Percentiles rank a stretch among this genome's conserved stretches.
Conservation (phyloP, 1,140 invertebrate species). For the silkworm (Bombyx mori) region ASM3026992v2 NC_085131.1:10871501-10872000, state of each 20-base stretch:
- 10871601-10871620: no score
- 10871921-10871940: slow-evolving; percentile 33
- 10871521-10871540: no score
- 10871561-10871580: no score
- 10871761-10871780: slow-evolving; percentile 41
- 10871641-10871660: slow-evolving; percentile 16
- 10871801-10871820: slow-evolving; percentile 15
- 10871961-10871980: slow-evolving; percentile 30
- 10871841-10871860: slow-evolving; percentile 20
- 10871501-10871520: no score
- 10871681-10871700: slow-evolving; percentile 33
- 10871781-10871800: slow-evolving; percentile 18
- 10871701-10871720: slow-evolving; percentile 41
- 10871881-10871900: slow-evolving; percentile 37
- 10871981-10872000: slow-evolving; percentile 32
- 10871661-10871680: slow-evolving; percentile 24
- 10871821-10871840: slow-evolving; percentile 16
- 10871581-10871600: no score
- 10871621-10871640: no score
- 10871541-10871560: no score
- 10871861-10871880: slow-evolving; percentile 23
- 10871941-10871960: slow-evolving; percentile 33
- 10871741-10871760: slow-evolving; percentile 34
- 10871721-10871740: slow-evolving; percentile 51
- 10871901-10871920: slow-evolving; percentile 47